Evolutionary conservation across 2,888 invertebrate genomes (phyloP).

Genomic region (Elysia crispata): DNA sequence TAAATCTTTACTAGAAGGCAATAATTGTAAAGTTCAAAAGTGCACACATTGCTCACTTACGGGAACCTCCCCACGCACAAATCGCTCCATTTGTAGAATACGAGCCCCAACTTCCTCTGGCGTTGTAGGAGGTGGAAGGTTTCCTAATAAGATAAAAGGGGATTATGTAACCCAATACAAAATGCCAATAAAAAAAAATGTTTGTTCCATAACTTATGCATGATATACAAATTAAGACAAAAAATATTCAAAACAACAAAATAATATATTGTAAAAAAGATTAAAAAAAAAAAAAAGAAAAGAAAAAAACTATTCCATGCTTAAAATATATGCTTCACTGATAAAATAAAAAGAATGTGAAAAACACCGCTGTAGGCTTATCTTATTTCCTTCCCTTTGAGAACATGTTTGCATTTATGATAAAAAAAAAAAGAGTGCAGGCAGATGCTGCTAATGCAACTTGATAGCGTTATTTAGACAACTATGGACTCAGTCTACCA

Average conservation of each 20-base stretch:
- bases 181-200: not conserved
- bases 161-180: not conserved
- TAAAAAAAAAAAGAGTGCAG: no score
- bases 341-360: no score
- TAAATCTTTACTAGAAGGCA: no score
- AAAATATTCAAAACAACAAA: not conserved
- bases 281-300: not conserved
- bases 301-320: not conserved
- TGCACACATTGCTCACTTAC: not conserved
- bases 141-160: conserved; percentile 75
- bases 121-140: conserved; percentile 97
- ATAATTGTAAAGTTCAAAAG: no score
- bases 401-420: no score
- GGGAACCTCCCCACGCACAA: conserved; percentile 54
- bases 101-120: conserved; percentile 97
- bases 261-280: not conserved
- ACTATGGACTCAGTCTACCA: no score
- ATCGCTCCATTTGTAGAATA: conserved; percentile 87
- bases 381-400: no score
- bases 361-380: no score
- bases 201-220: not conserved
- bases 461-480: no score
- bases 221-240: not conserved
- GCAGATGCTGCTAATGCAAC: no score
- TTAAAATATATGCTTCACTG: no score